These are phyloP conservation scores for Perithous albicinctus DNA, from an alignment of 2,888 invertebrate genomes.

Conservation along the genomic window DNA sequence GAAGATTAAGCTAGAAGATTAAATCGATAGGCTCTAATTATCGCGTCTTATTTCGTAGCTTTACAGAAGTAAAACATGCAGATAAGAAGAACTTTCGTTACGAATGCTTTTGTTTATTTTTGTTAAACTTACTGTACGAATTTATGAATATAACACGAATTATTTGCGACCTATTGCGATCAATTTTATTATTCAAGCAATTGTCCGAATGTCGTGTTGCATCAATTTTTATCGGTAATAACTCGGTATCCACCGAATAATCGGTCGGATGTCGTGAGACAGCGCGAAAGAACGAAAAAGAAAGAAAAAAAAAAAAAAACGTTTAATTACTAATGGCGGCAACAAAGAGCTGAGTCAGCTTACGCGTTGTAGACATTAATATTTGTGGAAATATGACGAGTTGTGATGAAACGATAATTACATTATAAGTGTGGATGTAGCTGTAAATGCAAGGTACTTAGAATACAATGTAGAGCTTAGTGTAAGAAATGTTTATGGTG, in stretches of 20 bases:
- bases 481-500: not conserved
- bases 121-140: not conserved
- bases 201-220: not conserved
- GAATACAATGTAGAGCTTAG: not conserved
- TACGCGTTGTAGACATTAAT: not conserved
- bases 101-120: not conserved
- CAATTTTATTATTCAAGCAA: not conserved
- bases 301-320: constrained; percentile 25
- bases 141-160: not conserved
- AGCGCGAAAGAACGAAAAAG: not conserved
- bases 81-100: too few relatives aligned
- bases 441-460: not conserved
- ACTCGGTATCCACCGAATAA: not conserved
- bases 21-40: not conserved
- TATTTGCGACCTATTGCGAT: not conserved
- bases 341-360: constrained; percentile 34
- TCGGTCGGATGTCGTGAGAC: constrained; percentile 10
- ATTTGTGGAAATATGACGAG: constrained; percentile 9
- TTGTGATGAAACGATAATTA: constrained; percentile 8
- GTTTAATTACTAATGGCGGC: constrained; percentile 5
- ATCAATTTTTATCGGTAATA: not conserved
- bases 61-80: not conserved
- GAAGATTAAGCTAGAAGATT: constrained; percentile 7
- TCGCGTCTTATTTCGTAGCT: not conserved
- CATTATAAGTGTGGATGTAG: not conserved